A percentile compares a stretch with the other conserved stretches of the same genome.
These are phyloP conservation scores for Enteromius fasciolatus DNA, from an alignment of 2,797 vertebrate genomes.

Conservation along the genomic window DNA sequence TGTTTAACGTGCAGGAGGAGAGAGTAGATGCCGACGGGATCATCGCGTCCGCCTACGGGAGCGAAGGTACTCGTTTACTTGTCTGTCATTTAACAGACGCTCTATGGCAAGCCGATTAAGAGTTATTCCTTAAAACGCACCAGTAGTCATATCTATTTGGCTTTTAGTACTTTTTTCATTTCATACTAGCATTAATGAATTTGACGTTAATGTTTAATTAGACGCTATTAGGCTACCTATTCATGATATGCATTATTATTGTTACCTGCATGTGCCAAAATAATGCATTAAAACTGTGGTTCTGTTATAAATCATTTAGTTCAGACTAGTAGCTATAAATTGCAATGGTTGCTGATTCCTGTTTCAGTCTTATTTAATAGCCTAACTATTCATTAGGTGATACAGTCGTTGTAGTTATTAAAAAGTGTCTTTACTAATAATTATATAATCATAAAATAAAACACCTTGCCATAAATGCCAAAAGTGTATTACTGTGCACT, in stretches of 20 bases:
- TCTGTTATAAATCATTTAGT: not conserved
- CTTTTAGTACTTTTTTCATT: not conserved
- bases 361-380: not conserved
- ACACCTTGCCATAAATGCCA: not conserved
- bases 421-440: not conserved
- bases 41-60: constrained; percentile 69
- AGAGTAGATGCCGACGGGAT: constrained; percentile 82
- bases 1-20: constrained; percentile 74
- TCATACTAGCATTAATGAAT: not conserved
- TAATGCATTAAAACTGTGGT: not conserved
- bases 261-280: not conserved
- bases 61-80: constrained; percentile 70
- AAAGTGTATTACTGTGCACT: not conserved
- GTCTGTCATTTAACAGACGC: not conserved
- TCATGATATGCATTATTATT: not conserved
- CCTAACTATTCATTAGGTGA: not conserved
- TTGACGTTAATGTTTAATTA: not conserved
- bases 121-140: not conserved
- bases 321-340: not conserved
- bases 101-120: constrained; percentile 2
- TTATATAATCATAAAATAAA: not conserved
- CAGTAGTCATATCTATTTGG: not conserved
- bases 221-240: not conserved
- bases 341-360: not conserved
- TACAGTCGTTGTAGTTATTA: not conserved